Evolutionary conservation across 2,888 invertebrate species (phyloP).

Genomic region (Eurois occulta): DNA sequence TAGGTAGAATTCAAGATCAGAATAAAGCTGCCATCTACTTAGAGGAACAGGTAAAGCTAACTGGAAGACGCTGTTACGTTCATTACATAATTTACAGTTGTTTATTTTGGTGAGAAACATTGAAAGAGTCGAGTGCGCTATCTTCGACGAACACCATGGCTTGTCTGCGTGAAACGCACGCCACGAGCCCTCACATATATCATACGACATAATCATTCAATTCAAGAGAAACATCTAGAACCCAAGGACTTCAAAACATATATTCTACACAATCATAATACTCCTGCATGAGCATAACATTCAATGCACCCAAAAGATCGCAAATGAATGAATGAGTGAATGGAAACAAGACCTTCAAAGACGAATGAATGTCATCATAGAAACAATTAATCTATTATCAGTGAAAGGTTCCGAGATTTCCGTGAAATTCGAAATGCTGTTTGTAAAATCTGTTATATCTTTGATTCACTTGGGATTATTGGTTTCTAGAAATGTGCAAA

Average conservation of each 20-base stretch:
- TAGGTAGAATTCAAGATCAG: too few relatives aligned
- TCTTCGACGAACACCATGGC: too few relatives aligned
- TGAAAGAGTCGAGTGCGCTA: too few relatives aligned
- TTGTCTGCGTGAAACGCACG: too few relatives aligned
- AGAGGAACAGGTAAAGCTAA: too few relatives aligned
- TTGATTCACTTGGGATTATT: background rate
- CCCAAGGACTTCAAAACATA: background rate
- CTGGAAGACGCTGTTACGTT: too few relatives aligned
- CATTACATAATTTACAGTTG: too few relatives aligned
- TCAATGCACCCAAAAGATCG: background rate
- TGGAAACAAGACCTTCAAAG: constrained; percentile 23
- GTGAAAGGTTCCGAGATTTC: background rate
- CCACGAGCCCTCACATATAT: background rate
- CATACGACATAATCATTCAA: background rate
- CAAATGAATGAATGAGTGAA: constrained; percentile 31
- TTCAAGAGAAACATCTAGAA: background rate
- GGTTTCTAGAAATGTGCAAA: background rate
- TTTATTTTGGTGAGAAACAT: too few relatives aligned
- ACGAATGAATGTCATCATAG: constrained; percentile 5
- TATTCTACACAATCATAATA: background rate
- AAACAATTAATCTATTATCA: background rate
- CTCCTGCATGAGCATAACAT: background rate
- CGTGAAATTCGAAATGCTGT: background rate
- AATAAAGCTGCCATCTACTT: too few relatives aligned
- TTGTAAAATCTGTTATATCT: background rate